These are phyloP conservation scores for Excalfactoria chinensis DNA, from an alignment of 2,113 vertebrate genomes.

Conservation along the genomic window DNA sequence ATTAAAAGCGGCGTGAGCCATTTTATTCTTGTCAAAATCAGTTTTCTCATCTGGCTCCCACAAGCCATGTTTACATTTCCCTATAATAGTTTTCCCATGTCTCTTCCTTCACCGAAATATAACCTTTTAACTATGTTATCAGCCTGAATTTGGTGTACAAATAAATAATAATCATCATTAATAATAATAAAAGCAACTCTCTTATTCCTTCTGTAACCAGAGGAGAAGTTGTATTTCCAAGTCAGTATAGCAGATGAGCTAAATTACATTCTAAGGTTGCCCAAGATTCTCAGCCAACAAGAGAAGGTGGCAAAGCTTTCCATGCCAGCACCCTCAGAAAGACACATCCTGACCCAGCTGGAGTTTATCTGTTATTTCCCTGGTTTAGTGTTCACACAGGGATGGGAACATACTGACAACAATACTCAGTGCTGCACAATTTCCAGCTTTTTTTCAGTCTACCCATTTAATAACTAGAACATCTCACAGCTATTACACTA, in stretches of 20 bases:
- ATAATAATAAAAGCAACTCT: neutral
- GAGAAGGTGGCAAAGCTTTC: neutral
- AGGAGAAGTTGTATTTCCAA: neutral
- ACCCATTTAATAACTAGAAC: neutral
- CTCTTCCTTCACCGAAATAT: neutral
- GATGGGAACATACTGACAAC: neutral
- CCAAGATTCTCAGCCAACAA: neutral
- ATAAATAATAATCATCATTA: neutral
- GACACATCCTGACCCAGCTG: neutral
- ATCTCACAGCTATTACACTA: neutral
- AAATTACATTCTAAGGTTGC: neutral
- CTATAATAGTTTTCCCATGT: neutral
- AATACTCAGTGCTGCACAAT: accelerated
- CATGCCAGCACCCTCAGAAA: neutral
- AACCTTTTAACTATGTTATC: neutral
- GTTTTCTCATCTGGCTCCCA: neutral
- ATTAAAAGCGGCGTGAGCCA: neutral
- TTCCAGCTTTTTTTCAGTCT: neutral
- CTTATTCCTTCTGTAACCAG: neutral
- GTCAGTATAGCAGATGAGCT: accelerated
- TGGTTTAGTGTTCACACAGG: neutral
- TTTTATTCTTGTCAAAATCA: neutral
- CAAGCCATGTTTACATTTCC: neutral
- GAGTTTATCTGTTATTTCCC: neutral
- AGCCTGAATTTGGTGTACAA: neutral